phyloP scores from a whole-genome alignment of 2,797 vertebrate species.

The Acanthopagrus latus region DNA sequence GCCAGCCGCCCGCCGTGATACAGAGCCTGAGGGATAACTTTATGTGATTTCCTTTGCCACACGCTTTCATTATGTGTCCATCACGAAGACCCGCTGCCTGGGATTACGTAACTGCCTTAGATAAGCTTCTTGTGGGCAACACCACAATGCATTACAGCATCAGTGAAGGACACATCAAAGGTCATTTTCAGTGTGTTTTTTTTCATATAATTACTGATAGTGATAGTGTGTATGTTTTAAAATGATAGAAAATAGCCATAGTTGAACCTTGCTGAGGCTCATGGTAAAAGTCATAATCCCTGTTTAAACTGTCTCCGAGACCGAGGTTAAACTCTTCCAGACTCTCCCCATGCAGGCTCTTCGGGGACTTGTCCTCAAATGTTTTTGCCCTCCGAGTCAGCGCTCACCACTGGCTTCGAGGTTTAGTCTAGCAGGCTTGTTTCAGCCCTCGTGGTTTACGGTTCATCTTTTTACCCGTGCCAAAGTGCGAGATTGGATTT shows the following conservation, averaged over 20 bases:
- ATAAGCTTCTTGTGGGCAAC: conserved; percentile 18
- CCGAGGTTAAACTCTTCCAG: conserved; percentile 58
- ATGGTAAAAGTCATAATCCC: conserved; percentile 45
- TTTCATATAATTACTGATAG: too few relatives aligned
- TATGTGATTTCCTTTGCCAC: conserved; percentile 68
- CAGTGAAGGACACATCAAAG: neutral
- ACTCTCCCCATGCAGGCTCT: conserved; percentile 30
- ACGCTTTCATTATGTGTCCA: conserved; percentile 62
- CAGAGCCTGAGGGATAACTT: conserved; percentile 46
- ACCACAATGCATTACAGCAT: neutral
- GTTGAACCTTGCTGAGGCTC: conserved; percentile 14
- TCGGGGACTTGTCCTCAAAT: conserved; percentile 52
- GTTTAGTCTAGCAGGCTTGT: conserved; percentile 59
- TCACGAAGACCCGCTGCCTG: conserved; percentile 41
- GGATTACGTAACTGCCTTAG: conserved; percentile 47
- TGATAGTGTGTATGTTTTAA: conserved; percentile 21
- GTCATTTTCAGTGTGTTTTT: conserved; percentile 10
- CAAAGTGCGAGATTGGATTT: conserved; percentile 54
- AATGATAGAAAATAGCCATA: conserved; percentile 17
- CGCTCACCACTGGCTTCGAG: conserved; percentile 33
- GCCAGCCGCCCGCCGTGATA: conserved; percentile 60
- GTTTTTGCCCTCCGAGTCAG: conserved; percentile 42
- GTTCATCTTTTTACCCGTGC: conserved; percentile 52
- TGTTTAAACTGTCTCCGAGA: conserved; percentile 36
- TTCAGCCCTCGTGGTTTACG: conserved; percentile 46